phyloP scores from a whole-genome alignment of 2,113 vertebrate species.

The Falcunculus frontatus region DNA sequence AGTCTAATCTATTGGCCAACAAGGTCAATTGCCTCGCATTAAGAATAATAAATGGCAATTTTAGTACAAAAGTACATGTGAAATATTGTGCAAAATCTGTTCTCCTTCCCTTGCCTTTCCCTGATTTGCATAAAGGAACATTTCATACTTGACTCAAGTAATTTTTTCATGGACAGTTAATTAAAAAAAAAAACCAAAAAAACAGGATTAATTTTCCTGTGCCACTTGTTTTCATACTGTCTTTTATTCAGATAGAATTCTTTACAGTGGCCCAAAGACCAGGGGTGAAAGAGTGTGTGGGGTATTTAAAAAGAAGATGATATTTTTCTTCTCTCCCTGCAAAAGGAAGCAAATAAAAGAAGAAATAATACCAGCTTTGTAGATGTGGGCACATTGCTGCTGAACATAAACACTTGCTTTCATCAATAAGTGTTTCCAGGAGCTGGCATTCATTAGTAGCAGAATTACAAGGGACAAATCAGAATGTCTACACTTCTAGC shows the following conservation, averaged over 20 bases:
- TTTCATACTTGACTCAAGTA: not conserved
- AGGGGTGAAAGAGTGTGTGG: not conserved
- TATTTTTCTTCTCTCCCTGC: not conserved
- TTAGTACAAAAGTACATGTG: not conserved
- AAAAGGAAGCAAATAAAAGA: not conserved
- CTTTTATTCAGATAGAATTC: not conserved
- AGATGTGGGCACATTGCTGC: not conserved
- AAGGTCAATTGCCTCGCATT: not conserved
- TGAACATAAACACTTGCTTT: not conserved
- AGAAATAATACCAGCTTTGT: not conserved
- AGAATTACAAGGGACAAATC: not conserved
- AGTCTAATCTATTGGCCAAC: not conserved
- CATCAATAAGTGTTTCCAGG: not conserved
- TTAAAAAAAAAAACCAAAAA: not conserved
- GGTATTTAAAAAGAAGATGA: not conserved
- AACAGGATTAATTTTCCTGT: not conserved
- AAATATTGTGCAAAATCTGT: not conserved
- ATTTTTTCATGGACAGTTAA: not conserved
- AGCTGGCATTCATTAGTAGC: not conserved
- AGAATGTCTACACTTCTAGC: not conserved
- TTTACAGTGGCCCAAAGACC: not conserved
- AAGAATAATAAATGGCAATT: not conserved
- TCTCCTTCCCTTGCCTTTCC: not conserved
- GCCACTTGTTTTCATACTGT: not conserved
- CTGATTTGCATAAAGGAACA: not conserved